These are phyloP conservation scores for Cantharis rufa DNA, from an alignment of 2,888 invertebrate species.

Conservation along the genomic window DNA sequence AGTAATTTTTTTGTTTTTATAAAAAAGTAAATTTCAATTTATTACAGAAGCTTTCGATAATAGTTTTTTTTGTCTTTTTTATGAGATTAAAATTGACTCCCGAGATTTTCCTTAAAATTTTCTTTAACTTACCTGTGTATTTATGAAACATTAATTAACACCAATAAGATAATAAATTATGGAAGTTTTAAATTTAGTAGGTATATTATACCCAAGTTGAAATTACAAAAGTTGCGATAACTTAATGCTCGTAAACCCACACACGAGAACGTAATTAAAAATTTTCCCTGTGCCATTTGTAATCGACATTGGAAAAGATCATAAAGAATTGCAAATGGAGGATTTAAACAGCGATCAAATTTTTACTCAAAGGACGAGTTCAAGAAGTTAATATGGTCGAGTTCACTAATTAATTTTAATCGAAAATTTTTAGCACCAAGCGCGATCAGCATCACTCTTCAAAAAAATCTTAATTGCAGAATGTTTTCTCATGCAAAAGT, in stretches of 20 bases:
- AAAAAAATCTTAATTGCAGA: not conserved
- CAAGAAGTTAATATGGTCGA: not conserved
- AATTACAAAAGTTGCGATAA: not conserved
- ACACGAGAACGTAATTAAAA: not conserved
- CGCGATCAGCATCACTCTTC: not conserved
- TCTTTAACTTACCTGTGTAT: not conserved
- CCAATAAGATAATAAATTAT: not conserved
- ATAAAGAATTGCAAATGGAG: not conserved
- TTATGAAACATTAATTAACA: not conserved
- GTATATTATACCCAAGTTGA: not conserved
- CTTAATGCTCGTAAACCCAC: not conserved
- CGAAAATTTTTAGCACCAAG: not conserved
- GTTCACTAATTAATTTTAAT: not conserved
- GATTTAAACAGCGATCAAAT: not conserved
- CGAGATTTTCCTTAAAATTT: not conserved
- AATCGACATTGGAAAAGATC: not conserved
- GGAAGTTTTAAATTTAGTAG: not conserved
- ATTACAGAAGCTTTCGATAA: not conserved
- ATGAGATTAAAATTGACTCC: too few species aligned
- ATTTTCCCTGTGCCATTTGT: not conserved
- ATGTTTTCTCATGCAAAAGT: not conserved
- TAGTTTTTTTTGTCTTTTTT: not conserved
- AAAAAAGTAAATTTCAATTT: too few species aligned
- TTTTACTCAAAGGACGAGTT: not conserved
- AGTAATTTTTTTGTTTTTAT: not conserved